phyloP scores from a whole-genome alignment of 1,140 invertebrate species.

The Theocolax elegans region DNA sequence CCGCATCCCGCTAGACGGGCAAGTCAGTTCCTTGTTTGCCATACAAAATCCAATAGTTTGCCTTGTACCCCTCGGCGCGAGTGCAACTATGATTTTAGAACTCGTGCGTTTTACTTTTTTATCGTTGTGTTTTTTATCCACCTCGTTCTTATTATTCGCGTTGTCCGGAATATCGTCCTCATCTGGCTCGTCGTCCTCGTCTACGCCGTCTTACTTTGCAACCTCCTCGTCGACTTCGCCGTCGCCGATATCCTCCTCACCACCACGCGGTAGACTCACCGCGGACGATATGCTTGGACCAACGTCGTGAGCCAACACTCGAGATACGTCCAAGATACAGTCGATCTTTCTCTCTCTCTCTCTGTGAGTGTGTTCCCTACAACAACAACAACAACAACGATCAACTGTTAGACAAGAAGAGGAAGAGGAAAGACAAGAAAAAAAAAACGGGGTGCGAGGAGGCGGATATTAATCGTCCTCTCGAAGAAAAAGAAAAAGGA shows the following conservation, averaged over 20 bases:
- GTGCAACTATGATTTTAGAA: constrained; percentile 58
- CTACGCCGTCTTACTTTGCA: constrained; percentile 4
- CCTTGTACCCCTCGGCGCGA: constrained; percentile 61
- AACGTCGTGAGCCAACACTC: too few species aligned
- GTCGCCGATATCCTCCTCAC: background rate
- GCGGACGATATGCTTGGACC: too few species aligned
- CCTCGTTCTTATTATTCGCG: too few species aligned
- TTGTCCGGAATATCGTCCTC: constrained; percentile 40
- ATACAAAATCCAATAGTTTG: constrained; percentile 69
- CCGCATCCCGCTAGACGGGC: constrained; percentile 60
- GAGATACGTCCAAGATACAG: too few species aligned
- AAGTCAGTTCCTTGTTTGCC: constrained; percentile 69
- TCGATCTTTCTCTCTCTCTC: too few species aligned
- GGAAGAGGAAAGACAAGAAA: background rate
- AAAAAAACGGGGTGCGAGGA: constrained; percentile 7
- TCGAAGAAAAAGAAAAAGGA: too few species aligned
- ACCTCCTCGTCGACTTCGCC: background rate
- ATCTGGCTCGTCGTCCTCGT: constrained; percentile 25
- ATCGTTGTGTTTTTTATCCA: too few species aligned
- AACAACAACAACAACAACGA: too few species aligned
- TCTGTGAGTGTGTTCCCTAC: too few species aligned
- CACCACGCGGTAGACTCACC: too few species aligned
- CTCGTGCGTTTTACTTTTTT: constrained; percentile 49
- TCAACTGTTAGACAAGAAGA: constrained; percentile 37
- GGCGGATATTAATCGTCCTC: too few species aligned